Evolutionary conservation across 2,797 vertebrate genomes (phyloP), one percentile per base, ranked within the genome.

Genomic region (Odontamblyopus lacepedii): DNA sequence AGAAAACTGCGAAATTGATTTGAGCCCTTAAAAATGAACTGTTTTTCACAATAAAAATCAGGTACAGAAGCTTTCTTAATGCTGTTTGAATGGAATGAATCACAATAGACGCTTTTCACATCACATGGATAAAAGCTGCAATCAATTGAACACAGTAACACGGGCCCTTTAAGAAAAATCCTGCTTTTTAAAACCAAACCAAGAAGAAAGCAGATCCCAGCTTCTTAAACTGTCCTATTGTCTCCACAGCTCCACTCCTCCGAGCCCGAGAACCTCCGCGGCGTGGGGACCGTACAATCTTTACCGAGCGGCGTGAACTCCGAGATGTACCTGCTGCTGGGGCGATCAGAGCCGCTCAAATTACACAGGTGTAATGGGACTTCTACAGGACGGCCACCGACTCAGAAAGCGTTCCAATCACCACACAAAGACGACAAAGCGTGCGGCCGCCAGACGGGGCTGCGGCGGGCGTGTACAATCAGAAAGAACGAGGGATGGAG

Each of bases 371-470:
- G 61, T 63, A 63, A 63, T 63, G 61, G 61, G 61, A 5, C 61
- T 63, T 63, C 30, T 63, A 11, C 61, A 11, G 61, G 60, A 63
- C 61, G 32, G 30, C 61, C 30, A 38, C 18, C 5, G 61, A 5
- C 38, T 63, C 61, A 4, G 27, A 60, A 63, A 63, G 15, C 8
- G 32, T 19, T 5, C 30, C 61, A 63, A 63, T 63, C 61, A 63
- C 61, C 61, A n/a, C 61, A 63, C 61, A 63, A 63, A 63, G 32
- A 38, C 38, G 61, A 63, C 61, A 38, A 63, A 63, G 18, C n/a
- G 61, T n/a, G 61, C 8, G 30, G 18, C 4, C 60, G 1, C 16
- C 8, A 62, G 60, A 35, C 30, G n/a, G 2, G 19, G 12, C 59
- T 2, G 59, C 16, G 6, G 12, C 27, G 1, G 57, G 5, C 35